phyloP scores from a whole-genome alignment of 1,140 invertebrate species.

The Sycophaga agraensis region DNA sequence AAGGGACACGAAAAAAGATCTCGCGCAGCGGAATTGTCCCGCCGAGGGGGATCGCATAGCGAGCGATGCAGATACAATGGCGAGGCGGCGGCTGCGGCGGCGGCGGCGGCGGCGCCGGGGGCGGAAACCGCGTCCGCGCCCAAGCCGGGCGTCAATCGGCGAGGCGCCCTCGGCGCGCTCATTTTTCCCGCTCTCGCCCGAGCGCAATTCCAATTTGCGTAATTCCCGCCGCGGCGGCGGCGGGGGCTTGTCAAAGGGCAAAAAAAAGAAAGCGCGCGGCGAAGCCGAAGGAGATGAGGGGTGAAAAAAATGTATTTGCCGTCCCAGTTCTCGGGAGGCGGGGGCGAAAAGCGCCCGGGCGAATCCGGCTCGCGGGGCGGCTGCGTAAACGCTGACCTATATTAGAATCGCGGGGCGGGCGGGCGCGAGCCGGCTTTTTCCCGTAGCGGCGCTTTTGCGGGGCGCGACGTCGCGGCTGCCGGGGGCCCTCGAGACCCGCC shows the following conservation, averaged over 20 bases:
- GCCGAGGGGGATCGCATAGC: too few relatives aligned
- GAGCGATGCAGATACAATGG: too few relatives aligned
- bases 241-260: not conserved
- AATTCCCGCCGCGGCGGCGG: not conserved
- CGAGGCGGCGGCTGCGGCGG: too few relatives aligned
- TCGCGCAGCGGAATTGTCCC: too few relatives aligned
- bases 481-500: too few relatives aligned
- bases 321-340: conserved; percentile 48
- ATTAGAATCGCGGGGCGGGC: conserved; percentile 49
- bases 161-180: conserved; percentile 12
- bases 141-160: conserved; percentile 23
- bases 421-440: too few relatives aligned
- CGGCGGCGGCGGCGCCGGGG: too few relatives aligned
- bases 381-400: conserved; percentile 58
- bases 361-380: conserved; percentile 55
- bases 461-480: too few relatives aligned
- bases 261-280: not conserved
- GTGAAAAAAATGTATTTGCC: conserved; percentile 54
- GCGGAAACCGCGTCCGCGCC: too few relatives aligned
- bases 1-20: too few relatives aligned
- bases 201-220: conserved; percentile 17
- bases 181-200: conserved; percentile 1
- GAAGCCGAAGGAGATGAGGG: not conserved
- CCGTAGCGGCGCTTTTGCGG: too few relatives aligned
- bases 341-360: conserved; percentile 51